A percentile compares a stretch with the other conserved stretches of the same genome.
phyloP scores from a whole-genome alignment of 92 coral and sea anemone species.

The Actinostola sp. region DNA sequence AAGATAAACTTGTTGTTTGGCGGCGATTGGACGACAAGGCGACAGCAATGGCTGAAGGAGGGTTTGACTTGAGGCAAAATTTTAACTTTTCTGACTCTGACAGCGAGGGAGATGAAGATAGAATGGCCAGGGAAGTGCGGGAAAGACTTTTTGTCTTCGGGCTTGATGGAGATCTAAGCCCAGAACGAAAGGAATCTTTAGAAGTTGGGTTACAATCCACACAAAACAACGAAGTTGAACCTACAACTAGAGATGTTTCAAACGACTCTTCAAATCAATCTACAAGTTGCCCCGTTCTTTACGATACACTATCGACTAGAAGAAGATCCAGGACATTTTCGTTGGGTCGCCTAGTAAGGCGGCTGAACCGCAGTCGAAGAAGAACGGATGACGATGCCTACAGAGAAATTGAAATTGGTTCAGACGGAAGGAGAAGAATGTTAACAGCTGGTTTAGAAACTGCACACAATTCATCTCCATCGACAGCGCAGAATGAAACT shows the following conservation, averaged over 20 bases:
- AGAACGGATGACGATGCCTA: conserved; percentile 22
- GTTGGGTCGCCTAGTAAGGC: conserved; percentile 35
- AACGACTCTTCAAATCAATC: conserved; percentile 24
- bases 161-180: conserved; percentile 16
- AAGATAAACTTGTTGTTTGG: conserved; percentile 2
- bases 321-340: conserved; percentile 40
- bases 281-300: conserved; percentile 28
- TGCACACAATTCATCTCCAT: not conserved
- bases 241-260: conserved; percentile 1
- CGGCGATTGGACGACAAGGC: too few relatives aligned
- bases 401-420: conserved; percentile 21
- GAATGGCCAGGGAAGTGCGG: conserved; percentile 31
- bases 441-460: conserved; percentile 26
- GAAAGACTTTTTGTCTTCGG: conserved; percentile 36
- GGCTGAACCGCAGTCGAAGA: conserved; percentile 24
- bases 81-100: conserved; percentile 46
- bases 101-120: conserved; percentile 46
- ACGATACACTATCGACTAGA: conserved; percentile 12
- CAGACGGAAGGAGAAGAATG: conserved; percentile 30
- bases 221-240: conserved; percentile 19
- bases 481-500: conserved; percentile 1
- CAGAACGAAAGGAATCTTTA: conserved; percentile 23
- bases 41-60: conserved; percentile 47
- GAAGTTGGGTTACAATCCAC: conserved; percentile 28
- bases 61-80: conserved; percentile 37